A percentile compares a stretch with the other conserved stretches of the same genome.
phyloP scores from a whole-genome alignment of 2,888 invertebrate species.

The Drosophila nigritarsus region DNA sequence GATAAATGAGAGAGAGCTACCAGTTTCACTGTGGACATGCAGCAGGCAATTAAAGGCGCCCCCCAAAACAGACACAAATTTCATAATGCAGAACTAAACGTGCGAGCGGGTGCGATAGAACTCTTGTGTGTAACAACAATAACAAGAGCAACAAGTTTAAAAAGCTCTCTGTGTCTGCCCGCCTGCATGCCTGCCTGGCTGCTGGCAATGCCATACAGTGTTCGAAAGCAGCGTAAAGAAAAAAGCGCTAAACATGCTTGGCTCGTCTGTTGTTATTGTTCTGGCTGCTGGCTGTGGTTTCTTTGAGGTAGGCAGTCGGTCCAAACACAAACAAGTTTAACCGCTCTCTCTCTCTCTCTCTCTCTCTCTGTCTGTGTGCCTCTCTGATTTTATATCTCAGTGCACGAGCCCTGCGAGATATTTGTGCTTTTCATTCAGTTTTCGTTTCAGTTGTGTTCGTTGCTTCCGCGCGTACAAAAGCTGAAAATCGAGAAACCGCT shows the following conservation, averaged over 20 bases:
- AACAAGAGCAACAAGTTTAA: conserved; percentile 71
- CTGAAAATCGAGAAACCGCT: conserved; percentile 40
- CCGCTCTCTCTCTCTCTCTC: conserved; percentile 13
- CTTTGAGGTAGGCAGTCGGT: conserved; percentile 42
- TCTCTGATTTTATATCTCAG: conserved; percentile 3
- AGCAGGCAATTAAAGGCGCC: conserved; percentile 31
- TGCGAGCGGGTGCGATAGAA: conserved; percentile 14
- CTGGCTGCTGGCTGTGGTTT: conserved; percentile 16
- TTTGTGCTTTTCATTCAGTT: conserved; percentile 75
- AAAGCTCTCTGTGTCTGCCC: conserved; percentile 42
- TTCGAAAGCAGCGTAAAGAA: conserved; percentile 31
- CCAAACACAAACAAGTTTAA: conserved; percentile 68
- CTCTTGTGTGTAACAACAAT: conserved; percentile 30
- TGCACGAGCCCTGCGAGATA: conserved; percentile 29
- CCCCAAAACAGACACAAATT: conserved; percentile 26
- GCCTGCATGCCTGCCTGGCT: not conserved
- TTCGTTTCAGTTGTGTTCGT: conserved; percentile 75
- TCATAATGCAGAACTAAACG: conserved; percentile 36
- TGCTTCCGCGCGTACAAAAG: conserved; percentile 75
- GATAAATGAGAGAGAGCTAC: conserved; percentile 2
- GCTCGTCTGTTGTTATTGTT: conserved; percentile 22
- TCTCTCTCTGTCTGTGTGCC: not conserved
- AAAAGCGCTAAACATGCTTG: conserved; percentile 28
- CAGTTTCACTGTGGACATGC: not conserved
- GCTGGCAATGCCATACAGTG: conserved; percentile 54